Conservation (phyloP, 2,888 invertebrate species). For the Sicus ferrugineus region DNA sequence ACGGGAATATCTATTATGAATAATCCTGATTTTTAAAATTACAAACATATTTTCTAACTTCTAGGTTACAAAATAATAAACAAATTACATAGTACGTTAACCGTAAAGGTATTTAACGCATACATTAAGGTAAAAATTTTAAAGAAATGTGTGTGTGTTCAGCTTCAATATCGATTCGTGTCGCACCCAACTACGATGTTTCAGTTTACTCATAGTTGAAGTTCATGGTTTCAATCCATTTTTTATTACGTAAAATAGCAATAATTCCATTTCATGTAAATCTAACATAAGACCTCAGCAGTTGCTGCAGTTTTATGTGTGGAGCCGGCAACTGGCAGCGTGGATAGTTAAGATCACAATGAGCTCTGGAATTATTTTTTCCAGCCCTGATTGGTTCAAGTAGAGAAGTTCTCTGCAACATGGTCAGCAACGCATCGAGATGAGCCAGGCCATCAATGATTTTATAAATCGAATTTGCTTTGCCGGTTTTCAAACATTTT, state of each 20-base stretch:
- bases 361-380: constrained; percentile 48
- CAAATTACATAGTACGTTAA: no score
- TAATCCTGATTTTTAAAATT: no score
- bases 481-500: constrained; percentile 51
- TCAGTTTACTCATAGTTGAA: no score
- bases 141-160: no score
- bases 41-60: no score
- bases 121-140: no score
- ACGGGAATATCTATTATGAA: no score
- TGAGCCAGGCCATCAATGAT: constrained; percentile 67
- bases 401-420: constrained; percentile 66
- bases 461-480: constrained; percentile 65
- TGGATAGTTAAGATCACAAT: constrained; percentile 64
- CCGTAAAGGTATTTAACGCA: no score
- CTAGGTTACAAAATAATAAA: background rate
- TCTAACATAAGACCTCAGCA: constrained; percentile 49
- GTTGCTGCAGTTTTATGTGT: constrained; percentile 48
- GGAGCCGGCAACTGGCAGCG: constrained; percentile 64
- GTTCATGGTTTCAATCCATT: no score
- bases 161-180: no score
- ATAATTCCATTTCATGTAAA: constrained; percentile 42
- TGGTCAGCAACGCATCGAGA: constrained; percentile 63
- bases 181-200: no score
- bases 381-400: constrained; percentile 67
- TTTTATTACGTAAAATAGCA: no score